Evolutionary conservation across 2,888 invertebrate genomes (phyloP).

Genomic region (Cheilosia variabilis): DNA sequence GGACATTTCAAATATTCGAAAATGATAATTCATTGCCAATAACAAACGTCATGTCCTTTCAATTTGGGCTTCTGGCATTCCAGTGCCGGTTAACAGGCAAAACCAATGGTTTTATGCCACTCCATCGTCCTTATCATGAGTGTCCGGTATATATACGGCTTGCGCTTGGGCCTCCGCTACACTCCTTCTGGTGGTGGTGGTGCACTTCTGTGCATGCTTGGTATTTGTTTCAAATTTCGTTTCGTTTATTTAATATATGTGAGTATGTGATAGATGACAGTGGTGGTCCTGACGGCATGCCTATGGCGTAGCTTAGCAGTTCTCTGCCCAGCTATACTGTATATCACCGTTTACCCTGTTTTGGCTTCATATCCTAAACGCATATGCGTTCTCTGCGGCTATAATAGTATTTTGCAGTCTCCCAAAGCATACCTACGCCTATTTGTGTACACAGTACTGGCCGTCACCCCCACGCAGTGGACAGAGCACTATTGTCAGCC

Average conservation of each 20-base stretch:
- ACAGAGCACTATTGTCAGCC: slow-evolving; percentile 24
- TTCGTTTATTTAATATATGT: slow-evolving; percentile 25
- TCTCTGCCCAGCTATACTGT: slow-evolving; percentile 18
- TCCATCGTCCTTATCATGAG: slow-evolving; percentile 2
- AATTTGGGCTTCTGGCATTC: slow-evolving; percentile 26
- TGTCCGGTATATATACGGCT: not conserved
- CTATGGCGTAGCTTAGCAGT: slow-evolving; percentile 24
- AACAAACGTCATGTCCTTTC: slow-evolving; percentile 40
- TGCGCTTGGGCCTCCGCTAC: not conserved
- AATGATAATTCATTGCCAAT: slow-evolving; percentile 53
- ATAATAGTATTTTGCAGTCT: slow-evolving; percentile 2
- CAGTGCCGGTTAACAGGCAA: slow-evolving; percentile 20
- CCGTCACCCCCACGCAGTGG: not conserved
- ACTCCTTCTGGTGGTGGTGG: not conserved
- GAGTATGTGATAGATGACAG: slow-evolving; percentile 32
- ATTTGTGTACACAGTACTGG: not conserved
- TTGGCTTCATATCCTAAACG: not conserved
- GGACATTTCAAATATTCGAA: slow-evolving; percentile 39
- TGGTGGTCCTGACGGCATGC: slow-evolving; percentile 27
- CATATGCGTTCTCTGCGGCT: slow-evolving; percentile 20
- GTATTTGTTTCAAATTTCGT: slow-evolving; percentile 39
- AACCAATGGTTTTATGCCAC: slow-evolving; percentile 6
- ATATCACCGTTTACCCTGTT: slow-evolving; percentile 41
- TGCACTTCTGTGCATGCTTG: slow-evolving; percentile 2
- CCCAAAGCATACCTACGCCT: not conserved